A percentile compares a stretch with the other conserved stretches of the same genome.
Conservation (phyloP, 2,888 invertebrate species). For the Eledone cirrhosa region DNA sequence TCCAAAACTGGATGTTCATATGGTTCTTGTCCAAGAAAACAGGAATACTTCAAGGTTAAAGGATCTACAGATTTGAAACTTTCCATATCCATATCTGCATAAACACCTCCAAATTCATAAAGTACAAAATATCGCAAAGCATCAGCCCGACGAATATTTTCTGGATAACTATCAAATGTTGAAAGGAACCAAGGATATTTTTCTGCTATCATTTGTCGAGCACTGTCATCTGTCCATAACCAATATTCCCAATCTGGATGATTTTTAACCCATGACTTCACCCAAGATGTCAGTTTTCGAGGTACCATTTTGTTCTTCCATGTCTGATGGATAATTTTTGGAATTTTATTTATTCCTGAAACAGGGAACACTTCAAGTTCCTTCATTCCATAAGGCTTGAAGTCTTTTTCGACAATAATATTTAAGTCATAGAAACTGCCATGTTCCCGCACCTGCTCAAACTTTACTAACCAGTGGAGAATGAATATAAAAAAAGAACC, state of each 20-base stretch:
- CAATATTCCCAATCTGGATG: conserved; percentile 64
- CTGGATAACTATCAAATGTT: conserved; percentile 54
- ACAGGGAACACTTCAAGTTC: conserved; percentile 47
- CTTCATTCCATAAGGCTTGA: conserved; percentile 38
- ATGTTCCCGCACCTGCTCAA: conserved; percentile 50
- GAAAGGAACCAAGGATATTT: conserved; percentile 52
- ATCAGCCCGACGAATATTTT: conserved; percentile 59
- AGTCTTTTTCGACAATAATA: conserved; percentile 40
- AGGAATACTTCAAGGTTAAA: conserved; percentile 48
- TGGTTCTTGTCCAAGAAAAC: conserved; percentile 59
- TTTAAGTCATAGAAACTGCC: conserved; percentile 47
- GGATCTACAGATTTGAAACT: conserved; percentile 55
- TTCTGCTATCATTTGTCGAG: conserved; percentile 51
- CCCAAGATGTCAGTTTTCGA: conserved; percentile 51
- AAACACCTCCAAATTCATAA: conserved; percentile 62
- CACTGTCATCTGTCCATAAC: conserved; percentile 64
- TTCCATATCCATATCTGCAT: conserved; percentile 63
- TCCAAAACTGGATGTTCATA: conserved; percentile 58
- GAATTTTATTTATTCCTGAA: conserved; percentile 43
- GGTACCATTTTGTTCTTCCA: conserved; percentile 56
- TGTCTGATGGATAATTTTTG: conserved; percentile 60
- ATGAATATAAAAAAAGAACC: conserved; percentile 36
- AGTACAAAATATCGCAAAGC: conserved; percentile 61
- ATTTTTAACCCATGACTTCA: conserved; percentile 55
- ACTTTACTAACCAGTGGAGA: conserved; percentile 50